Percentiles rank a stretch among this genome's conserved stretches.
These are phyloP conservation scores for Drosophila recens DNA, from an alignment of 2,888 invertebrate species.

Conservation along the genomic window DNA sequence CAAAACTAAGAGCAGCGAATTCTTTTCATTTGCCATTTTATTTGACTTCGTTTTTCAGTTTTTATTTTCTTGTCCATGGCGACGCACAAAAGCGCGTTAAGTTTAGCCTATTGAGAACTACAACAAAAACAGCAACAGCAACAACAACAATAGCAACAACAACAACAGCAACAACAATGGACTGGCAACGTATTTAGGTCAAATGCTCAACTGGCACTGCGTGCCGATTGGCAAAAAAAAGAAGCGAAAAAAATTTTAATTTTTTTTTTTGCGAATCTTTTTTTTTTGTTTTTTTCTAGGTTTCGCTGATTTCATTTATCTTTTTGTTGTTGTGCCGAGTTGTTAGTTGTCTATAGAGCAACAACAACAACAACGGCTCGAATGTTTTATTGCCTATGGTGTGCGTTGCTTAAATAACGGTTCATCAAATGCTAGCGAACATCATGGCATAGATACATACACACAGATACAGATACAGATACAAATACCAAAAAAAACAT, in stretches of 20 bases:
- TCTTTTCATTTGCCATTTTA: constrained; percentile 57
- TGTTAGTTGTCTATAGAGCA: constrained; percentile 42
- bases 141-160: constrained; percentile 29
- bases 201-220: constrained; percentile 72
- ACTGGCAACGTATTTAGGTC: constrained; percentile 65
- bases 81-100: constrained; percentile 75
- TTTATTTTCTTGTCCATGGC: constrained; percentile 38
- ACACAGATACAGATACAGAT: constrained; percentile 19
- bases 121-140: constrained; percentile 25
- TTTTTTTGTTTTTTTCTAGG: constrained; percentile 36
- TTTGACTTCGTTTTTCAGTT: constrained; percentile 25
- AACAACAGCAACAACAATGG: constrained; percentile 22
- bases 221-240: constrained; percentile 70
- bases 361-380: constrained; percentile 20
- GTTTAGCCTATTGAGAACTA: constrained; percentile 69
- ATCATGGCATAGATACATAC: constrained; percentile 39
- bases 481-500: constrained; percentile 1
- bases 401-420: constrained; percentile 61
- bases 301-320: constrained; percentile 65
- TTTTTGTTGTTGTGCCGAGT: constrained; percentile 44
- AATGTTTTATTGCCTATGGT: constrained; percentile 58
- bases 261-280: constrained; percentile 46
- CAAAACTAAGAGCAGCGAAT: constrained; percentile 40
- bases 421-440: constrained; percentile 51
- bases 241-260: constrained; percentile 32